Evolutionary conservation across 2,888 invertebrate genomes (phyloP).

Genomic region (Brachyopa scutellaris): DNA sequence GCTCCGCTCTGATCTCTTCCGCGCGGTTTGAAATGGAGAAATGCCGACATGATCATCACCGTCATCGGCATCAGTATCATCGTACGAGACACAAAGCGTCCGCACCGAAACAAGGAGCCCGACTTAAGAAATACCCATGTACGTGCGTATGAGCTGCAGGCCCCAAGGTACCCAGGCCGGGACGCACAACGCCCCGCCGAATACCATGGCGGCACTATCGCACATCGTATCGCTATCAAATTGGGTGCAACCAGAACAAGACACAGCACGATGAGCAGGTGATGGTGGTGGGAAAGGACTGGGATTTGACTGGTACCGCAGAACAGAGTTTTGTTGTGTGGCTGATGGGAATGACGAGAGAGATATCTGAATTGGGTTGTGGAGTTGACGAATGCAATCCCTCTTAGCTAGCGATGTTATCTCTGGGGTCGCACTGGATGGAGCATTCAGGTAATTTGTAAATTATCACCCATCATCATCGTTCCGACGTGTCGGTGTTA

Average conservation of each 20-base stretch:
- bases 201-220: constrained; percentile 56
- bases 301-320: not conserved
- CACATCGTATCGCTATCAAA: constrained; percentile 69
- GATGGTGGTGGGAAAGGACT: not conserved
- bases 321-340: constrained; percentile 35
- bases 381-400: constrained; percentile 61
- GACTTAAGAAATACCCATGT: constrained; percentile 57
- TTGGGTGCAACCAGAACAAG: constrained; percentile 70
- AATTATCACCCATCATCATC: constrained; percentile 72
- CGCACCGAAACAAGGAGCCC: constrained; percentile 37
- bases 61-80: constrained; percentile 52
- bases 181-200: constrained; percentile 66
- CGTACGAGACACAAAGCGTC: constrained; percentile 8
- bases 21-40: constrained; percentile 50
- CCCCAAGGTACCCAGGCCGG: constrained; percentile 37
- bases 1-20: constrained; percentile 70
- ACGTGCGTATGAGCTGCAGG: constrained; percentile 60
- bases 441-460: constrained; percentile 69
- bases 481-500: constrained; percentile 64
- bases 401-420: constrained; percentile 52
- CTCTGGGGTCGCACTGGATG: constrained; percentile 42
- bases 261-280: constrained; percentile 11
- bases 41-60: constrained; percentile 69
- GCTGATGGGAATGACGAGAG: constrained; percentile 56
- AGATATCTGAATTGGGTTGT: constrained; percentile 47